These are phyloP conservation scores for Incurvaria masculella DNA, from an alignment of 2,888 invertebrate genomes.

Conservation along the genomic window DNA sequence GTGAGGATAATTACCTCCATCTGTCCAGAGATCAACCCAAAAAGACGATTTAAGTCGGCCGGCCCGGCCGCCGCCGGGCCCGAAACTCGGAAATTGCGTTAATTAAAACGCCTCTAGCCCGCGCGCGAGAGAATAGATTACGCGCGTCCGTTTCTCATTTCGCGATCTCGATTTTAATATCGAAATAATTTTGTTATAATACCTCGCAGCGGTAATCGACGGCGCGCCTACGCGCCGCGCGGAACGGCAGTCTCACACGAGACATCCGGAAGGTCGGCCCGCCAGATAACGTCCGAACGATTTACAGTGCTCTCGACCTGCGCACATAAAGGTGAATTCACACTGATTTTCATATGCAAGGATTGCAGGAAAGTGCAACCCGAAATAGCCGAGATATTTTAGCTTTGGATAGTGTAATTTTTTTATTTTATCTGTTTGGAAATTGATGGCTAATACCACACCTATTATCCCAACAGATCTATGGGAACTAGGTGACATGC, in stretches of 20 bases:
- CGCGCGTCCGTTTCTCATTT: background rate
- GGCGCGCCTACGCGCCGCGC: background rate
- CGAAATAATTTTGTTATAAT: background rate
- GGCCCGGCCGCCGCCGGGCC: background rate
- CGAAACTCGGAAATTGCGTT: background rate
- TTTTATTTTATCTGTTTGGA: no score
- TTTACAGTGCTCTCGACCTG: no score
- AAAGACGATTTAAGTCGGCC: background rate
- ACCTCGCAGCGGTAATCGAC: background rate
- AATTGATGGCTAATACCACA: no score
- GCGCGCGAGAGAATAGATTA: background rate
- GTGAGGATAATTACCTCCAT: background rate
- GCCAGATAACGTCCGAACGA: background rate
- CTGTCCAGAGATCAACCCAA: background rate
- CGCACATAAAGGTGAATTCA: no score
- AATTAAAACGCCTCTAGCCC: background rate
- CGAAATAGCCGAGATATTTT: no score
- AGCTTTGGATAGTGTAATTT: no score
- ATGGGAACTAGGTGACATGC: no score
- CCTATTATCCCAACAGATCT: no score
- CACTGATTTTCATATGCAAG: no score
- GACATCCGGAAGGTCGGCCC: background rate
- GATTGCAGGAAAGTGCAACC: no score
- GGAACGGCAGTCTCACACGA: background rate
- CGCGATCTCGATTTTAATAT: background rate